phyloP scores from a whole-genome alignment of 2,113 vertebrate species.

The Microtus oregoni region DNA sequence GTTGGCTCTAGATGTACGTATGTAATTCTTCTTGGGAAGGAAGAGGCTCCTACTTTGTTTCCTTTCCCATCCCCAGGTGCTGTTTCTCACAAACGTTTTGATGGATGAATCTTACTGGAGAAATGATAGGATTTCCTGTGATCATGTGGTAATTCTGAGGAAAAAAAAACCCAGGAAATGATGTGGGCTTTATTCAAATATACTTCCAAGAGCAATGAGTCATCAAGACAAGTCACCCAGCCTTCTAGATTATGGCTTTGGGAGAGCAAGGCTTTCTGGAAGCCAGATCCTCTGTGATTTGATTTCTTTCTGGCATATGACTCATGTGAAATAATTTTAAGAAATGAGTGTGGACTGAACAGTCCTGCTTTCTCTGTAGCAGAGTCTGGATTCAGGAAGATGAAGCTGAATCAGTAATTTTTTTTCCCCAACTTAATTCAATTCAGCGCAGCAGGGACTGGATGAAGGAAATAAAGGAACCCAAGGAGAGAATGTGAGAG shows the following conservation, averaged over 20 bases:
- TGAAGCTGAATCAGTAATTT: slow-evolving; percentile 55
- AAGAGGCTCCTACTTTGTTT: neutral
- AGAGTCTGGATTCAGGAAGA: slow-evolving; percentile 50
- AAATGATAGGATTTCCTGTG: slow-evolving; percentile 28
- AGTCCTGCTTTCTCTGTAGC: slow-evolving; percentile 46
- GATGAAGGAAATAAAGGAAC: slow-evolving; percentile 60
- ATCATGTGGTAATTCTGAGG: neutral
- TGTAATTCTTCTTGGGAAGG: neutral
- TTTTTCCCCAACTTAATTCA: slow-evolving; percentile 62
- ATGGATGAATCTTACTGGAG: neutral
- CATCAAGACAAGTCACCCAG: slow-evolving; percentile 31
- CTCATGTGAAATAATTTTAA: slow-evolving; percentile 69
- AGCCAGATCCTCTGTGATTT: slow-evolving; percentile 60
- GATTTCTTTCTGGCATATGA: slow-evolving; percentile 70
- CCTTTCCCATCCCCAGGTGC: neutral
- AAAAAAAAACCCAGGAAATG: neutral
- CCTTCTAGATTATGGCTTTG: slow-evolving; percentile 44
- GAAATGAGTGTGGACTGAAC: slow-evolving; percentile 44
- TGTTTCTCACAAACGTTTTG: neutral
- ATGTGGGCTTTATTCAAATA: neutral
- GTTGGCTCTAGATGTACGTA: neutral
- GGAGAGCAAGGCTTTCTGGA: slow-evolving; percentile 62
- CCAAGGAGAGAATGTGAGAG: slow-evolving; percentile 5
- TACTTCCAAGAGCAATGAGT: neutral
- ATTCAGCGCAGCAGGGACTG: slow-evolving; percentile 63